Base-by-base conservation (phyloP, 1,140 invertebrate species). In the Brachystomella parvula region DNA sequence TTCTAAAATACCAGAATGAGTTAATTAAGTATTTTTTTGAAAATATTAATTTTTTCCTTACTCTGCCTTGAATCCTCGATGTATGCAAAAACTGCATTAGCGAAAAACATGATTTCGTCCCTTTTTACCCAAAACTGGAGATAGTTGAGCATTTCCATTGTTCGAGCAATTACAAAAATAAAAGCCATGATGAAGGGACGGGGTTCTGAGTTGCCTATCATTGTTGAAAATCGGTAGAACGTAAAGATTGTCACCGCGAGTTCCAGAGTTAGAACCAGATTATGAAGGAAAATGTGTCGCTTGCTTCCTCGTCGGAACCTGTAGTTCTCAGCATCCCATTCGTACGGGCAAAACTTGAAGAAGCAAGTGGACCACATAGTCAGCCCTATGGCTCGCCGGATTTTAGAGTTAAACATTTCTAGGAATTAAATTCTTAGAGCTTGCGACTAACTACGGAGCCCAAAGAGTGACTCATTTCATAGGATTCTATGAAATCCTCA, bases 31-130 rank as follows among this genome's bases (percentile, higher is more conserved):
- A 24, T 6, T 44, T 44, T 44, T 44, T 44, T 9, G n/a, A 44
- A 44, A 44, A 44, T 12, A 44, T 12, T 44, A 12, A 12, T 44
- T 9, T n/a, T 44, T 44, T 9, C 12, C 12, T 24, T 53, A 53
- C 49, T 53, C 9, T 53, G 49, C 24, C 49, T 12, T 24, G 49
- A 12, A 17, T 53, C 49, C 6, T 53, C 49, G 49, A 53, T 26
- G 24, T 53, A 53, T 9, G 49, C 49, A 24, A 53, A 53, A 24
- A 53, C 49, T 15, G 15, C 12, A 24, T 53, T 53, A 6, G 49
- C 49, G 24, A 53, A 53, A 26, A 53, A 26, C 49, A 53, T 53
- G 49, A 53, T 53, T 53, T 53, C 49, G 21, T 53, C 49, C 49
- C 49, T 9, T 24, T 53, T 53, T 12, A 53, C 49, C 12, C 24